Base-by-base conservation (phyloP, 2,113 vertebrate species). In the Hippocampus comes region DNA sequence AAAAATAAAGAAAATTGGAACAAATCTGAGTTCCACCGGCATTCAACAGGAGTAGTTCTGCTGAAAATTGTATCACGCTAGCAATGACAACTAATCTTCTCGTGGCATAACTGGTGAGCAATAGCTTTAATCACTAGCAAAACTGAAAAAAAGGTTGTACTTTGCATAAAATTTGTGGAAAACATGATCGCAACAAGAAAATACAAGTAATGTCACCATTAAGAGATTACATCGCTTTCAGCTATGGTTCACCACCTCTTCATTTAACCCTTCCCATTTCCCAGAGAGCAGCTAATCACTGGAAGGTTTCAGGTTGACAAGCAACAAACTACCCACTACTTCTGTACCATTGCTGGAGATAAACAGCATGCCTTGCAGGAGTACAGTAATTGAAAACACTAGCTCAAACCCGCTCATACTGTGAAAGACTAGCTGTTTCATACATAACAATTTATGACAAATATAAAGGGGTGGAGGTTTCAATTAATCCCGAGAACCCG, bases 271-370 rank as follows among this genome's bases (percentile, higher is more conserved):
- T 48, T 57, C 57, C 78, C 72, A 51, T 70, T 73, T 63, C 27
- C 76, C 56, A 27, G n/a, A 60, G 25, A 61, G 73, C 78, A 78
- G 70, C 68, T 5, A 64, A 53, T 85, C 82, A 81, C 71, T 82
- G 14, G 53, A 72, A 85, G 83, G 86, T 91, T 91, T 85, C 70
- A 64, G 86, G 89, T 92, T 91, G 88, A 90, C 83, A 84, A 69
- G 88, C 87, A 91, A 92, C 89, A 23, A 57, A 23, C 55, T 57
- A 57, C 55, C 23, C 14, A 57, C n/a, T 21, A 57, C 3, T 3
- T 57, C 4, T 57, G n/a, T 12, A 10, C 12, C n/a, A 23, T 86
- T 85, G 82, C 83, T 83, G 82, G 70, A 23, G 23, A 25, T 23
- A 57, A 57, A 25, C 23, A 12, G 23, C 11, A 57, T 11, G 11